Conservation (phyloP, 2,888 invertebrate species). For the Rambutsinella grinnellia region DNA sequence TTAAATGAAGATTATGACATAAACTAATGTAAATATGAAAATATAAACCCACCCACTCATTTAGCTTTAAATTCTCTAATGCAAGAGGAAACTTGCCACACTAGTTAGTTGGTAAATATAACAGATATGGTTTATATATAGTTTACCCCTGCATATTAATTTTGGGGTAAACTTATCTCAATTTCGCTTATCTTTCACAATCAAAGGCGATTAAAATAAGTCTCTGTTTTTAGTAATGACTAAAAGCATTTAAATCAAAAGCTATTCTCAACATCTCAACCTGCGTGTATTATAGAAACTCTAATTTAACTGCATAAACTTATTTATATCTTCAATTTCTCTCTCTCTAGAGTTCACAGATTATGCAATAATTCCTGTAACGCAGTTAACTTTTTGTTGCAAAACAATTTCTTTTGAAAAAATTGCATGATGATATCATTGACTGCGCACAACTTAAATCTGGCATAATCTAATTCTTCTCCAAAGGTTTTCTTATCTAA, state of each 20-base stretch:
- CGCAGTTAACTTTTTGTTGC: background rate
- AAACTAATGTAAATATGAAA: no score
- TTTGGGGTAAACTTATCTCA: background rate
- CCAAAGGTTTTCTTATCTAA: background rate
- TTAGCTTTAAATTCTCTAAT: no score
- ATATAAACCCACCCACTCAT: background rate
- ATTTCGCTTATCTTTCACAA: no score
- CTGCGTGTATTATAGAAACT: no score
- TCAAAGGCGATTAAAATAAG: background rate
- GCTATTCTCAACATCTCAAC: no score
- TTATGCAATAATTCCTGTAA: background rate
- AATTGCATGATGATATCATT: background rate
- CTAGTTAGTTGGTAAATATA: background rate
- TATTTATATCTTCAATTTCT: no score
- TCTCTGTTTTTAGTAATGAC: background rate
- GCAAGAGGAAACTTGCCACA: background rate
- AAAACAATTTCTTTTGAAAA: background rate
- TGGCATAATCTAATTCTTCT: background rate
- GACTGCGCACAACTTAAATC: background rate
- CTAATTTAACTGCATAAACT: no score
- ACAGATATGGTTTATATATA: background rate
- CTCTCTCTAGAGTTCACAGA: no score
- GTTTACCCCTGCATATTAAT: background rate
- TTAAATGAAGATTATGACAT: background rate
- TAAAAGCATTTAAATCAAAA: no score